A percentile compares a stretch with the other conserved stretches of the same genome.
Evolutionary conservation across 1,140 invertebrate species (phyloP).

Genomic region (Thaumatotibia leucotreta): DNA sequence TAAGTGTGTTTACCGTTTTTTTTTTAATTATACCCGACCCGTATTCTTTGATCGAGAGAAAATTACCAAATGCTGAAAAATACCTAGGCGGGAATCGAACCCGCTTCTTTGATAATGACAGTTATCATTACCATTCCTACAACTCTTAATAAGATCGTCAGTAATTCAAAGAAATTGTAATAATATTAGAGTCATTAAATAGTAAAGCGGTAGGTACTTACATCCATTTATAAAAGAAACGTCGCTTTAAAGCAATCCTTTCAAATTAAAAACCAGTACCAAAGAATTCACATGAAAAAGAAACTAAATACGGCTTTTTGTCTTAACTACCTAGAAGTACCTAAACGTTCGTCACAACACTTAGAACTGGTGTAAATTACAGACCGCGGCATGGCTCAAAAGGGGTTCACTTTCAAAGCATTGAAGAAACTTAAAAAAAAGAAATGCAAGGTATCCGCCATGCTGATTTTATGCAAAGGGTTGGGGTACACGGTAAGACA

Average conservation of each 20-base stretch:
- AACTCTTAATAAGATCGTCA: neutral
- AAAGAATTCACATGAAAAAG: neutral
- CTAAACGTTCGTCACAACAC: constrained; percentile 56
- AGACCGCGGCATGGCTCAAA: constrained; percentile 50
- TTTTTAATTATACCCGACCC: no score
- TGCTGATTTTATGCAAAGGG: constrained; percentile 68
- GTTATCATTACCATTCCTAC: no score
- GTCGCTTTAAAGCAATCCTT: neutral
- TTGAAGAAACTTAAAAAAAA: constrained; percentile 51
- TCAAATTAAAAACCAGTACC: neutral
- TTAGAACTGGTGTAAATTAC: constrained; percentile 64
- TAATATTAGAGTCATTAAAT: no score
- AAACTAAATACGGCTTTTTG: neutral
- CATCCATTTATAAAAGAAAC: neutral
- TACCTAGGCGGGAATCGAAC: no score
- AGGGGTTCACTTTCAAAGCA: constrained; percentile 66
- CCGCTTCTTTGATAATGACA: no score
- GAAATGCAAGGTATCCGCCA: constrained; percentile 65
- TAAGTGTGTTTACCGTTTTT: no score
- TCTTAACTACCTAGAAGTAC: neutral
- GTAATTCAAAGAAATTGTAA: neutral
- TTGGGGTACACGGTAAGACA: constrained; percentile 54
- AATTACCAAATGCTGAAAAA: no score
- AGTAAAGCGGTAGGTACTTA: no score
- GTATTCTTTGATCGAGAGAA: no score